Base-by-base conservation (phyloP, 2,113 vertebrate species). In the Ictalurus punctatus region DNA sequence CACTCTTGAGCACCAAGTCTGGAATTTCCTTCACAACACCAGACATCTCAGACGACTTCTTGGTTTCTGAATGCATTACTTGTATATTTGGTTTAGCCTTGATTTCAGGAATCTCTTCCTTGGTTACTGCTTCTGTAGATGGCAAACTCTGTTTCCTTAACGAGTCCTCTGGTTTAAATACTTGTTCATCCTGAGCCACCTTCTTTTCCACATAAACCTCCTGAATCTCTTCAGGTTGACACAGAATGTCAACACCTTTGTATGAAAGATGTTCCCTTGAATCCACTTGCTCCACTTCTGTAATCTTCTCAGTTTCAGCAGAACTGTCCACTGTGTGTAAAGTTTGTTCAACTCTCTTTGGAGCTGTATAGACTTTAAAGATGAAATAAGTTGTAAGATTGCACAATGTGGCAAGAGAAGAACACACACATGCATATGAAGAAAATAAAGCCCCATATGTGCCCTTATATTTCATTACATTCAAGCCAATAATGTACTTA, bases 291-390 rank as follows among this genome's bases (percentile, higher is more conserved):
- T 92, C 88, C 86, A 48, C 34, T 16, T 65, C 56, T 80, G 30
- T 86, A 40, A 85, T 88, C 73, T 17, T 87, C 67, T 91, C 83
- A 83, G 58, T 61, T 54, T 54, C 48, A n/a, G 83, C 25, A 12
- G 48, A 88, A 25, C n/a, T 40, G 16, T 91, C 63, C 91, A 92
- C 88, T 87, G 44, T n/a, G 85, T 69, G 87, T 88, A 56, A 58
- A 23, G 79, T 88, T 27, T 85, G 73, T 34, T 92, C 91, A 87
- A 85, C 84, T 82, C 87, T 92, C 82, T 87, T 83, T 27, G 80
- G 76, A 92, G 89, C 92, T 93, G 91, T 12, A 34, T 52, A 59
- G 5, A 89, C 86, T 90, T 92, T 89, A 83, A 92, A 93, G 89
- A 93, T 79, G 21, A 82, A 69, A 87, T 25, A 37, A 59, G 40